These are phyloP conservation scores for Nyctereutes procyonoides DNA, from an alignment of 2,113 vertebrate genomes.

Conservation along the genomic window DNA sequence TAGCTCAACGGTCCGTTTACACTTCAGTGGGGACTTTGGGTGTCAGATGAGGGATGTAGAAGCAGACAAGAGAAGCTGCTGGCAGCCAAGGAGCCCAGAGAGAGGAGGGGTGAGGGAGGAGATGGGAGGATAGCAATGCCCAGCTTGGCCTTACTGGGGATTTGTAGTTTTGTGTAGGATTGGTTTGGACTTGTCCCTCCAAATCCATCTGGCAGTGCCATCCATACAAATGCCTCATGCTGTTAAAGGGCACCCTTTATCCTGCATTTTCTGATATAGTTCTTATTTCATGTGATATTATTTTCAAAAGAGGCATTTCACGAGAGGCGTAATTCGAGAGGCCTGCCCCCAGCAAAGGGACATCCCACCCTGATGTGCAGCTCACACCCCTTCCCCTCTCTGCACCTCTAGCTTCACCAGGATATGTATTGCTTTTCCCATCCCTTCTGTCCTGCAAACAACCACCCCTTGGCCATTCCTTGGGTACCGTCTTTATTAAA, in stretches of 20 bases:
- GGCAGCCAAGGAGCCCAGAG: neutral
- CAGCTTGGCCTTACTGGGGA: too few relatives aligned
- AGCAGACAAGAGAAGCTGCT: neutral
- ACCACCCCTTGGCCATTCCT: neutral
- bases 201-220: neutral
- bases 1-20: neutral
- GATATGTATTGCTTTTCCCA: neutral
- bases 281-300: neutral
- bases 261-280: neutral
- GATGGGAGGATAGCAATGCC: too few relatives aligned
- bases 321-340: neutral
- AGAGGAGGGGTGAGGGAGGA: neutral
- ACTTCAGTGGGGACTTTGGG: neutral
- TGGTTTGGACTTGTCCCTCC: neutral
- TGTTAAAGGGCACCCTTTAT: too few relatives aligned
- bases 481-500: neutral
- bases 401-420: neutral
- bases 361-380: rapidly evolving
- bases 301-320: neutral
- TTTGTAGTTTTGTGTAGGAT: neutral
- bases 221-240: neutral
- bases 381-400: neutral
- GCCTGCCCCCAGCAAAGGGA: neutral
- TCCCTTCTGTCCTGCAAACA: neutral
- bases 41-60: neutral